Conservation (phyloP, 2,113 vertebrate genomes). For the Microcebus ravelobensis region DNA sequence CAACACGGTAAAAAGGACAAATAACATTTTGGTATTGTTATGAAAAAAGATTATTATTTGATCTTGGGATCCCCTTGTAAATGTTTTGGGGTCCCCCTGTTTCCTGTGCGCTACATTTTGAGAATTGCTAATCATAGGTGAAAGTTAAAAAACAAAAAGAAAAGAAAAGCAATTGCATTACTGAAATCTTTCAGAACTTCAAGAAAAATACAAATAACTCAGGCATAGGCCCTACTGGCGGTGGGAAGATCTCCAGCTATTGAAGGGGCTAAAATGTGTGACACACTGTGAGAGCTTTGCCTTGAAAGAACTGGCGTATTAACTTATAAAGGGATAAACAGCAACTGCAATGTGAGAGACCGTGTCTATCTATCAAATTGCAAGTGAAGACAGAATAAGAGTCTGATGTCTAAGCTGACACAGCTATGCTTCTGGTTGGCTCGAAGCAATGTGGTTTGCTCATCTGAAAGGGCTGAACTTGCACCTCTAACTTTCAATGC, state of each 20-base stretch:
- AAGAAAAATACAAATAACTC: neutral
- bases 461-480: neutral
- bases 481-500: rapidly evolving
- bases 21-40: neutral
- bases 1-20: neutral
- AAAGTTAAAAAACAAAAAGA: too few species aligned
- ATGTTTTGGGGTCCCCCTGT: neutral
- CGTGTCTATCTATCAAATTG: too few species aligned
- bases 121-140: neutral
- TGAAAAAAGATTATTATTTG: neutral
- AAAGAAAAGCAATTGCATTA: neutral
- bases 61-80: neutral
- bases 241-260: rapidly evolving
- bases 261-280: neutral
- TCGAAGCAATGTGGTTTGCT: rapidly evolving
- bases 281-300: neutral
- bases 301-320: neutral
- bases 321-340: neutral
- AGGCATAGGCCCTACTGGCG: neutral
- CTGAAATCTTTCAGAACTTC: neutral
- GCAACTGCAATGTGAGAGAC: neutral
- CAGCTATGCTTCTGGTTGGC: rapidly evolving
- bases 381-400: neutral
- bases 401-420: neutral
- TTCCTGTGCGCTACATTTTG: neutral